Conservation (phyloP, 2,888 invertebrate species). For the Ctenicera cuprea region DNA sequence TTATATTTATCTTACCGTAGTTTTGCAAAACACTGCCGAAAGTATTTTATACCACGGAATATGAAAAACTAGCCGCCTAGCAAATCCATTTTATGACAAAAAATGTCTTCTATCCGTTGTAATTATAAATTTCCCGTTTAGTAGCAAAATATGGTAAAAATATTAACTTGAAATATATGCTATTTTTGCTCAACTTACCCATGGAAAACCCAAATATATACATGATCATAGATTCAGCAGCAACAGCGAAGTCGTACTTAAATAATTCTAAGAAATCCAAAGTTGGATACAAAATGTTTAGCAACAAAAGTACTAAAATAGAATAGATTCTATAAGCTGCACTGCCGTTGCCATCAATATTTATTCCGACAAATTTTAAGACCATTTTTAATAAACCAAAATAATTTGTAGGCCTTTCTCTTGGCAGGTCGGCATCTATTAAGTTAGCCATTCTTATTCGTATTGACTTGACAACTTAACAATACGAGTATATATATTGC, state of each 20-base stretch:
- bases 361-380: neutral
- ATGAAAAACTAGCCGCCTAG: too few relatives aligned
- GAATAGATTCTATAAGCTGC: neutral
- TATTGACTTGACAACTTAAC: too few relatives aligned
- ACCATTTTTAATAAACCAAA: neutral
- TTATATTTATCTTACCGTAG: too few relatives aligned
- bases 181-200: constrained; percentile 1
- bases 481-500: neutral
- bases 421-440: too few relatives aligned
- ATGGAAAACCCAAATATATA: neutral
- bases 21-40: too few relatives aligned
- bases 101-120: too few relatives aligned
- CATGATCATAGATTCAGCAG: neutral
- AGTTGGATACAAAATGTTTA: neutral
- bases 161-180: too few relatives aligned
- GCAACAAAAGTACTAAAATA: neutral
- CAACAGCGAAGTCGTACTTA: neutral
- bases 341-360: neutral
- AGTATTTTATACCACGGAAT: too few relatives aligned
- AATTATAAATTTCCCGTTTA: too few relatives aligned
- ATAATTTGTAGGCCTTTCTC: neutral
- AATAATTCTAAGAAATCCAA: neutral
- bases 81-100: too few relatives aligned
- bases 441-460: too few relatives aligned
- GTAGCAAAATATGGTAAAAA: too few relatives aligned